A percentile compares a stretch with the other conserved stretches of the same genome.
phyloP scores from a whole-genome alignment of 2,797 vertebrate species.

The Peromyscus melanophrys region DNA sequence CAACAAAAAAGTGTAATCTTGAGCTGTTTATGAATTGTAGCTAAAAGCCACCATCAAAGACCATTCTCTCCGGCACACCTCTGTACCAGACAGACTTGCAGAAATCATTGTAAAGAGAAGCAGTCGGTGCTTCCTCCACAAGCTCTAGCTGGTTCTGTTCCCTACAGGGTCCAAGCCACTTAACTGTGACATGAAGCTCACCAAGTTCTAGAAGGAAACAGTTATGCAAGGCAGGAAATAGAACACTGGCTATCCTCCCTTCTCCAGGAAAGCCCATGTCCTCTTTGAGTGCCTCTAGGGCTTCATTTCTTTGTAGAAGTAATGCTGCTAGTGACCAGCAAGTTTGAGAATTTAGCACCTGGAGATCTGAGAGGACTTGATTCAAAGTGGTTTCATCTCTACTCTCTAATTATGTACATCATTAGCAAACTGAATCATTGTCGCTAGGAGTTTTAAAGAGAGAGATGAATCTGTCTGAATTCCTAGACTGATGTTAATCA shows the following conservation, averaged over 20 bases:
- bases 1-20: not conserved
- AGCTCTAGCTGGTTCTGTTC: not conserved
- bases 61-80: not conserved
- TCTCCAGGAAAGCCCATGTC: not conserved
- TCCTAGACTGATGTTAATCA: constrained; percentile 50
- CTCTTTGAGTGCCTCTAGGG: not conserved
- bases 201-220: not conserved
- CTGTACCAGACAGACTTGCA: not conserved
- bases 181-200: not conserved
- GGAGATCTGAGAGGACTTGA: constrained; percentile 28
- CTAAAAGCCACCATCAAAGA: not conserved
- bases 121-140: not conserved
- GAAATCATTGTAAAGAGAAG: too few species aligned
- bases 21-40: not conserved
- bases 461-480: constrained; percentile 7
- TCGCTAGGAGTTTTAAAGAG: constrained; percentile 13
- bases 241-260: not conserved
- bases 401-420: constrained; percentile 27
- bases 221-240: not conserved
- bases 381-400: constrained; percentile 16
- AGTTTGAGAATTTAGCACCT: constrained; percentile 30
- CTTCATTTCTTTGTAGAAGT: not conserved
- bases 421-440: constrained; percentile 47
- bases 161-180: not conserved
- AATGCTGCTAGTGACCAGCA: not conserved